These are phyloP conservation scores for Hololepta plana DNA, from an alignment of 2,888 invertebrate genomes.

Conservation along the genomic window DNA sequence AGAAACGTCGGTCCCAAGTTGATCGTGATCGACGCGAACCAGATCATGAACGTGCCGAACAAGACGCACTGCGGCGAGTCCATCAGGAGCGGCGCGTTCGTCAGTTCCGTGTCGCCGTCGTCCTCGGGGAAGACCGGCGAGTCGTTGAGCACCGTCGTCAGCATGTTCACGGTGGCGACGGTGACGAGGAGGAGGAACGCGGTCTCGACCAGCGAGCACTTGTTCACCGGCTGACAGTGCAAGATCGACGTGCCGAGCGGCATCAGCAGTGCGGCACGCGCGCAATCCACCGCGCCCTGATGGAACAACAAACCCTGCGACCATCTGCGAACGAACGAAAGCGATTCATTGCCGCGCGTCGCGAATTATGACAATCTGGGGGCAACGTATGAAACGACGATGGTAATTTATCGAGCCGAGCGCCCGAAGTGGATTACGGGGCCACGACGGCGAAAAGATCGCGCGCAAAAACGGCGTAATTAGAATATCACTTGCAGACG, in stretches of 20 bases:
- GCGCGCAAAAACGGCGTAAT: too few relatives aligned
- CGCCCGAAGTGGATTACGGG: too few relatives aligned
- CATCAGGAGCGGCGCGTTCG: conserved; percentile 53
- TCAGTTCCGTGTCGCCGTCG: conserved; percentile 48
- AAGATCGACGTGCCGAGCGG: conserved; percentile 66
- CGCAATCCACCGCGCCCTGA: conserved; percentile 70
- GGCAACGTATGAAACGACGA: conserved; percentile 9
- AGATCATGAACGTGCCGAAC: conserved; percentile 84
- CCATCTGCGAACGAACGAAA: conserved; percentile 48
- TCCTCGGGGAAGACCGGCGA: conserved; percentile 73
- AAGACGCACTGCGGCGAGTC: conserved; percentile 79
- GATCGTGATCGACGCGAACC: conserved; percentile 82
- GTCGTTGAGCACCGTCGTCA: conserved; percentile 72
- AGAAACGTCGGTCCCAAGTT: conserved; percentile 79
- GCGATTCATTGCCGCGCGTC: not conserved
- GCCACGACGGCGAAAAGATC: too few relatives aligned
- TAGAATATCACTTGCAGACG: too few relatives aligned
- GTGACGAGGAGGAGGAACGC: conserved; percentile 77
- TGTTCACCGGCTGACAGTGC: conserved; percentile 66
- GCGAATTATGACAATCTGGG: not conserved
- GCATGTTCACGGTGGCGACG: conserved; percentile 79
- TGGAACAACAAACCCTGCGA: conserved; percentile 72
- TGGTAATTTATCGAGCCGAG: conserved; percentile 4
- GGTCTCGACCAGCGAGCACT: conserved; percentile 74
- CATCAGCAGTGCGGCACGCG: conserved; percentile 59